These are phyloP conservation scores for Oncorhynchus clarkii DNA, from an alignment of 2,113 vertebrate species.

Conservation along the genomic window DNA sequence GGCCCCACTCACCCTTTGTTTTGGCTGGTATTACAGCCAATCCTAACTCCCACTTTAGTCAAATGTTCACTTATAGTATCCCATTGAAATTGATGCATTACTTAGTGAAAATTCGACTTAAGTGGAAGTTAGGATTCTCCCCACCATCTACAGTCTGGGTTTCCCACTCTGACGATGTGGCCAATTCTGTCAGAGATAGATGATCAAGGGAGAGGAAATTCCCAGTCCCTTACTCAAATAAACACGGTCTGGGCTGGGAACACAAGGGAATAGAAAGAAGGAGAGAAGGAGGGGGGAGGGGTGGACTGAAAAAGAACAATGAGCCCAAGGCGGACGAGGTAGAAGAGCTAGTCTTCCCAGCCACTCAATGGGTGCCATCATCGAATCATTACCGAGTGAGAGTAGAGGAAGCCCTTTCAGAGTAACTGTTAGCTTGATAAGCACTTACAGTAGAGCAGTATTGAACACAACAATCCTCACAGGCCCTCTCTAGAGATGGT, in stretches of 20 bases:
- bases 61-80: no score
- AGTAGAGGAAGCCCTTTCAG: slow-evolving; percentile 18
- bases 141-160: neutral
- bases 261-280: neutral
- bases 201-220: slow-evolving; percentile 27
- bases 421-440: slow-evolving; percentile 37
- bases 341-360: slow-evolving; percentile 11
- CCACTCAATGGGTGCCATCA: slow-evolving; percentile 22
- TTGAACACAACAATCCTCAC: slow-evolving; percentile 35
- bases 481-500: slow-evolving; percentile 46
- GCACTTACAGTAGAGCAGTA: slow-evolving; percentile 54
- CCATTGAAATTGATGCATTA: no score
- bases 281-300: neutral
- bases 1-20: slow-evolving; percentile 18
- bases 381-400: slow-evolving; percentile 8
- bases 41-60: no score
- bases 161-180: slow-evolving; percentile 18
- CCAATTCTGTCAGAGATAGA: slow-evolving; percentile 37
- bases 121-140: no score
- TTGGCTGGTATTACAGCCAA: neutral
- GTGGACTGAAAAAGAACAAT: neutral
- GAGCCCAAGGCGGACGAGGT: neutral
- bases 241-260: slow-evolving; percentile 38
- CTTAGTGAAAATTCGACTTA: no score
- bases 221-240: slow-evolving; percentile 5